These are phyloP conservation scores for Peromyscus polionotus DNA, from an alignment of 2,113 vertebrate species.

Conservation along the genomic window DNA sequence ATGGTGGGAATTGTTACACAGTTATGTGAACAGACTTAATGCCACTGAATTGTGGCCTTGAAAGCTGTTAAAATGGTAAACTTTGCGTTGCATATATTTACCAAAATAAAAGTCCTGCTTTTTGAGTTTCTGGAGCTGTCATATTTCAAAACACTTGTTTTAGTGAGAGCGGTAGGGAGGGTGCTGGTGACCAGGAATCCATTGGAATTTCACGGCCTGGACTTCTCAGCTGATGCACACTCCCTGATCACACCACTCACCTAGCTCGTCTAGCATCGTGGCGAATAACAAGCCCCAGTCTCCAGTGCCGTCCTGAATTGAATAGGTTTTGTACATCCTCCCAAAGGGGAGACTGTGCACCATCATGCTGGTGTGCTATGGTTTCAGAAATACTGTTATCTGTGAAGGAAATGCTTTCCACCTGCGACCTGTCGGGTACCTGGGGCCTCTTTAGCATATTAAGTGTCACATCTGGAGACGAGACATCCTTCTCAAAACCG, in stretches of 20 bases:
- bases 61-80: background rate
- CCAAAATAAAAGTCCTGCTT: background rate
- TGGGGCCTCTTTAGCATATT: background rate
- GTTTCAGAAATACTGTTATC: conserved; percentile 51
- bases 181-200: background rate
- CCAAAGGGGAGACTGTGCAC: background rate
- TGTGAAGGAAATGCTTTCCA: background rate
- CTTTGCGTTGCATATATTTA: background rate
- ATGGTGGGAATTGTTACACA: background rate
- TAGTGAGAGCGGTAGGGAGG: background rate
- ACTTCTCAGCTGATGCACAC: background rate
- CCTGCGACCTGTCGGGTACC: conserved; percentile 26
- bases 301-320: conserved; percentile 58
- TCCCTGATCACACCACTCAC: background rate
- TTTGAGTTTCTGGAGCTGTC: background rate
- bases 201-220: background rate
- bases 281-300: background rate
- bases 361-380: background rate
- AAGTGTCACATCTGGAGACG: conserved; percentile 9
- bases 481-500: background rate
- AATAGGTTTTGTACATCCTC: background rate
- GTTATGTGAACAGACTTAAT: background rate
- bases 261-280: background rate
- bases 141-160: background rate
- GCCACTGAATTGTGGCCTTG: background rate